A percentile compares a stretch with the other conserved stretches of the same genome.
Conservation (phyloP, 1,140 invertebrate species). For the Penaeus indicus region DNA sequence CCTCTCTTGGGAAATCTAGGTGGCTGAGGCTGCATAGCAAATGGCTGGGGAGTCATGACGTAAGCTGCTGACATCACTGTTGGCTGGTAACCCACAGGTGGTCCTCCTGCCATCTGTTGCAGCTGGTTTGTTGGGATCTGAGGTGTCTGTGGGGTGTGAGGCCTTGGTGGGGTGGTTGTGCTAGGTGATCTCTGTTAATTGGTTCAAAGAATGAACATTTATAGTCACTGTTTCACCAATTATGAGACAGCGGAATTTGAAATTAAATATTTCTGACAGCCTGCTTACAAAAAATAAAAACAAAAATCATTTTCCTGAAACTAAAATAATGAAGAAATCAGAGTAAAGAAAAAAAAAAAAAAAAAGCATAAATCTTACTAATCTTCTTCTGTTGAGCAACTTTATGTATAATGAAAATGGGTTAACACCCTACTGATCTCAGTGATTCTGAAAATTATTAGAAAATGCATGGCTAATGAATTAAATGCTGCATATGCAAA, state of each 20-base stretch:
- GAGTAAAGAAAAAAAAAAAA: neutral
- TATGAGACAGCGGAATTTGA: too few relatives aligned
- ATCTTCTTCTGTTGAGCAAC: too few relatives aligned
- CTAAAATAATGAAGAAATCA: neutral
- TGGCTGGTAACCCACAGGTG: conserved; percentile 34
- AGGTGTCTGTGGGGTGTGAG: conserved; percentile 88
- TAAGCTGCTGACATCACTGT: conserved; percentile 15
- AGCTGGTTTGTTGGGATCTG: conserved; percentile 68
- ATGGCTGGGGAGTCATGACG: conserved; percentile 69
- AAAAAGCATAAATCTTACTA: neutral
- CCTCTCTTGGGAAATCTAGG: conserved; percentile 67
- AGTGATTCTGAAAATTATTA: too few relatives aligned
- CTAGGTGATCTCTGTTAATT: conserved; percentile 75
- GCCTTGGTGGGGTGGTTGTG: conserved; percentile 79
- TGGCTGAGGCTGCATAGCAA: conserved; percentile 66
- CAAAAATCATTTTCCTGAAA: too few relatives aligned
- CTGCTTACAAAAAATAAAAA: too few relatives aligned
- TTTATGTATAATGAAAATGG: too few relatives aligned
- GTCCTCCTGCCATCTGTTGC: conserved; percentile 65
- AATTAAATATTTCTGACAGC: too few relatives aligned
- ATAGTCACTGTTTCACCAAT: neutral
- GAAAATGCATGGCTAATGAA: too few relatives aligned
- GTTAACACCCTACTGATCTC: too few relatives aligned
- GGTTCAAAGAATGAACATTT: conserved; percentile 7
- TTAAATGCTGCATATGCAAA: too few relatives aligned